These are phyloP conservation scores for Orycteropus afer DNA, from an alignment of 2,113 vertebrate genomes.

Conservation along the genomic window DNA sequence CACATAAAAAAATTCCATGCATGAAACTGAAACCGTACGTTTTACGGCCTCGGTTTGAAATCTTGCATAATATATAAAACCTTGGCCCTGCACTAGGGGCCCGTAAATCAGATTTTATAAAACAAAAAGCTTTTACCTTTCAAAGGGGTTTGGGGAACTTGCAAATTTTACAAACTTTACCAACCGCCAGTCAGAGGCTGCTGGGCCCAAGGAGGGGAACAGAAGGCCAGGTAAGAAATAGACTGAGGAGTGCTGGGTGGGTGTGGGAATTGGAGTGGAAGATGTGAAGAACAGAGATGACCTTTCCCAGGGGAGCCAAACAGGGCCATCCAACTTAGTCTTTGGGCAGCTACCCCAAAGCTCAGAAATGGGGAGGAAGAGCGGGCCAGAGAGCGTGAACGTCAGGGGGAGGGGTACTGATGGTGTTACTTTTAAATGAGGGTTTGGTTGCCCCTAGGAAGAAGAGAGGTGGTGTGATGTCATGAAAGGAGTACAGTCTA, in stretches of 20 bases:
- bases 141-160: conserved; percentile 87
- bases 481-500: not conserved
- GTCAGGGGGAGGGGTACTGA: not conserved
- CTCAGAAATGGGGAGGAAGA: not conserved
- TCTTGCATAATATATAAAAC: conserved; percentile 90
- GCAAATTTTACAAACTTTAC: conserved; percentile 89
- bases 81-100: conserved; percentile 84
- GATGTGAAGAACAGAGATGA: no score
- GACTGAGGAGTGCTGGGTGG: not conserved
- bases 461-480: not conserved
- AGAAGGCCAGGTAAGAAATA: not conserved
- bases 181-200: conserved; percentile 81
- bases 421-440: not conserved
- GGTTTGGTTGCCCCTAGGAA: not conserved
- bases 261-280: not conserved
- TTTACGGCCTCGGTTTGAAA: conserved; percentile 87
- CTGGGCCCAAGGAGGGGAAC: conserved; percentile 5
- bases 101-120: conserved; percentile 87
- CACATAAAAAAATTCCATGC: conserved; percentile 88
- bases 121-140: conserved; percentile 88
- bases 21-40: conserved; percentile 83
- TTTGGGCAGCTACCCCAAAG: fast-evolving
- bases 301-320: not conserved
- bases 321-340: not conserved
- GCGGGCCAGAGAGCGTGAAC: not conserved